A percentile compares a stretch with the other conserved stretches of the same genome.
Evolutionary conservation across 1,140 invertebrate species (phyloP).

Genomic region (Venturia canescens): DNA sequence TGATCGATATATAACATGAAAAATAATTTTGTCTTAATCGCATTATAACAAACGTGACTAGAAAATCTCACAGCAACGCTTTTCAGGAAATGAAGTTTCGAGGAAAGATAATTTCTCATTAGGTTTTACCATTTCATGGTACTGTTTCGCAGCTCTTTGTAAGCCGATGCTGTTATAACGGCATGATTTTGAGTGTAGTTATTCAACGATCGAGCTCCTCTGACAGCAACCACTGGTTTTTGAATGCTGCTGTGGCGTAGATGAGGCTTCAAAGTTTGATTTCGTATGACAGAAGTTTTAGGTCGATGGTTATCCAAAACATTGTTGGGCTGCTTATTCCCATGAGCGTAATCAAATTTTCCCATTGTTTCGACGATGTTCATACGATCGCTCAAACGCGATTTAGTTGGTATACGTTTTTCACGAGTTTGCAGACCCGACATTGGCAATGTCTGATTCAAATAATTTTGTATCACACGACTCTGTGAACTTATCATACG

Average conservation of each 20-base stretch:
- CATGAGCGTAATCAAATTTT: slow-evolving; percentile 15
- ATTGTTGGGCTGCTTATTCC: too few relatives aligned
- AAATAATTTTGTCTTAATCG: background rate
- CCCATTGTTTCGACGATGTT: slow-evolving; percentile 20
- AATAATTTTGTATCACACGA: slow-evolving; percentile 66
- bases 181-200: slow-evolving; percentile 67
- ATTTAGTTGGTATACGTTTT: slow-evolving; percentile 22
- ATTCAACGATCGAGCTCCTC: slow-evolving; percentile 53
- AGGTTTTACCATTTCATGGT: slow-evolving; percentile 61
- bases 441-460: slow-evolving; percentile 65
- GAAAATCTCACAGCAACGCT: background rate
- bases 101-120: background rate
- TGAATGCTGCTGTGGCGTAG: slow-evolving; percentile 54
- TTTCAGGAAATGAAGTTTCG: background rate
- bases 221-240: slow-evolving; percentile 51
- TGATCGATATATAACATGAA: background rate
- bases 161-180: slow-evolving; percentile 68
- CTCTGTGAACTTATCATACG: slow-evolving; percentile 53
- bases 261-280: slow-evolving; percentile 55
- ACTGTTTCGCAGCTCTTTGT: slow-evolving; percentile 66
- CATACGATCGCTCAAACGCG: slow-evolving; percentile 32
- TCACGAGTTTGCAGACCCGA: slow-evolving; percentile 1
- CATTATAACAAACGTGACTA: slow-evolving; percentile 8
- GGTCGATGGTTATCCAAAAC: slow-evolving; percentile 22
- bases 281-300: slow-evolving; percentile 42